These are phyloP conservation scores for Thamnophis sirtalis DNA, from an alignment of 2,113 vertebrate genomes.

Conservation along the genomic window DNA sequence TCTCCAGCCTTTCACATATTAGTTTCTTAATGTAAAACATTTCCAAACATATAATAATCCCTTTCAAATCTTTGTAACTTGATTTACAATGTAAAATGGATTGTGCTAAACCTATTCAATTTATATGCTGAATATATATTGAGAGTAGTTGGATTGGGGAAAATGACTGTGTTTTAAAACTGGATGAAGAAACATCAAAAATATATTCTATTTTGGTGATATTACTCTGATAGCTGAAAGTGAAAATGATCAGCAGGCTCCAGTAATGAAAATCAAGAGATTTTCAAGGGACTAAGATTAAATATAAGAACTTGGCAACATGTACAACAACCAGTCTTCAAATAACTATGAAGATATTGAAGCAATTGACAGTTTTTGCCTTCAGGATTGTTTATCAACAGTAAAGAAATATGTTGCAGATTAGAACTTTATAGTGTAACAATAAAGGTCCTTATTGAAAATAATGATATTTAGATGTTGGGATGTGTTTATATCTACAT, in stretches of 20 bases:
- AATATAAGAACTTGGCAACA: not conserved
- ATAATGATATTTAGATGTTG: not conserved
- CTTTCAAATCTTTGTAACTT: not conserved
- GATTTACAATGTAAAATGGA: not conserved
- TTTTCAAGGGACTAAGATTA: not conserved
- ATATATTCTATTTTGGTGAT: not conserved
- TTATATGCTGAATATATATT: not conserved
- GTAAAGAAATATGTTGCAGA: not conserved
- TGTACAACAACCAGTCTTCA: not conserved
- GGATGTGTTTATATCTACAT: not conserved
- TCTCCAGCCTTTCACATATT: not conserved
- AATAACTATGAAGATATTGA: not conserved
- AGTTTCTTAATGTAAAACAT: not conserved
- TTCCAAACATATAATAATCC: not conserved
- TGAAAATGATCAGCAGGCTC: not conserved
- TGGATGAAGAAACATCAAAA: not conserved
- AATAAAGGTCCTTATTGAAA: not conserved
- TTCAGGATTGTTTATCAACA: not conserved
- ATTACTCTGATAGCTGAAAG: not conserved
- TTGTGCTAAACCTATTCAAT: not conserved
- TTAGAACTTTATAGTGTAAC: not conserved
- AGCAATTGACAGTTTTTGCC: not conserved
- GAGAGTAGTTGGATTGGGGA: not conserved
- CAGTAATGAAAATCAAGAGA: not conserved
- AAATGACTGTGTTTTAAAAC: not conserved